Base-by-base conservation (phyloP, 2,797 vertebrate genomes). In the Typhlichthys subterraneus region DNA sequence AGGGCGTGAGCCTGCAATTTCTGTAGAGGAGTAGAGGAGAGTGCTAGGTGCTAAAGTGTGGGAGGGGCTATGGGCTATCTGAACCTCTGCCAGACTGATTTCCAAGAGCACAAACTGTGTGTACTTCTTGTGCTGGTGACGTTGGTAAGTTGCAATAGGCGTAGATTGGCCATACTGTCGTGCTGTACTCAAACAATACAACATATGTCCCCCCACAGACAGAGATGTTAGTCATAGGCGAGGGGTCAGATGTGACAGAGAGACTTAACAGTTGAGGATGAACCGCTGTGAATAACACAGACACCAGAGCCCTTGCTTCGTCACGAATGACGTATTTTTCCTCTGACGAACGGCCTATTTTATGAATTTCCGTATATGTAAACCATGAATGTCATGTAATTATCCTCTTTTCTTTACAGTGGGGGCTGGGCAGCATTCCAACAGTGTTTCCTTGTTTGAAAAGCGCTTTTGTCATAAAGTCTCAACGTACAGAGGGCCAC, bases 401-500 rank as follows among this genome's bases (percentile, higher is more conserved):
- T 72, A 73, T 63, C 49, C 62, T 57, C 31, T 66, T 68, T 53
- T 64, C 55, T 70, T 57, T 63, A 45, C 8, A 1, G 61, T 13
- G 1, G 19, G 53, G 66, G 55, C 46, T 53, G n/a, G 67, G 48
- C 71, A 0, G 42, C 53, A 46, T 64, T 29, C 54, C 72, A 84
- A 84, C 70, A 84, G 73, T 63, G 76, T 5, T 15, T 68, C 71
- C 76, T 85, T 89, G 85, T 88, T 23, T 57, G 0, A 14, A 72
- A 72, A 71, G 77, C 58, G 65, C 63, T 80, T 83, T 73, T 81
- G 76, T 77, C 69, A 80, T 65, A 19, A 62, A 60, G 83, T 46
- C 66, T 72, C 59, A 48, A 71, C 69, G 63, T 65, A 89, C 86
- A 87, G 85, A 87, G 72, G 74, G 63, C 7, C 68, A 81, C 78